phyloP scores from a whole-genome alignment of 2,888 invertebrate species.

The Acheta domesticus region DNA sequence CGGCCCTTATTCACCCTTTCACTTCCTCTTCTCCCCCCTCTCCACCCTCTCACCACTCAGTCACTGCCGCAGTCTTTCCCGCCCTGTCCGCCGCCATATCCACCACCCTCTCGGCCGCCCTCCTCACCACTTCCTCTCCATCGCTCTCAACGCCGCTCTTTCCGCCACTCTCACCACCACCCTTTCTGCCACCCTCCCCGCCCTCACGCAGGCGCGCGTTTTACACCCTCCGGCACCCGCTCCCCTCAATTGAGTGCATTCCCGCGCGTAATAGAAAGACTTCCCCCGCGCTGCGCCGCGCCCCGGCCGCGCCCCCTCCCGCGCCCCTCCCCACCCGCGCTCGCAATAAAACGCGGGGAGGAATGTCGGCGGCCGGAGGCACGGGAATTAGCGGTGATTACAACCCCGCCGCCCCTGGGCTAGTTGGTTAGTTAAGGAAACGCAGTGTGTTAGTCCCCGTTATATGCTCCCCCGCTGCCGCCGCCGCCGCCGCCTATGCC shows the following conservation, averaged over 20 bases:
- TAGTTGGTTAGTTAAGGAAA: conserved; percentile 9
- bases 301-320: neutral
- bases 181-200: neutral
- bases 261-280: conserved; percentile 2
- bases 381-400: neutral
- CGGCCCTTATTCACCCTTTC: no score
- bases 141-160: neutral
- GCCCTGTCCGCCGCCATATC: neutral
- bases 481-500: neutral
- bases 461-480: neutral
- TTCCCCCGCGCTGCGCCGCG: neutral
- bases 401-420: neutral
- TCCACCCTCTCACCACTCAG: neutral
- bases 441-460: conserved; percentile 18
- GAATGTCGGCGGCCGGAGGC: neutral
- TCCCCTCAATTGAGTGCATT: conserved; percentile 9
- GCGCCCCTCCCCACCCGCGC: neutral
- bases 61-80: no score
- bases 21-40: neutral
- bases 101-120: neutral
- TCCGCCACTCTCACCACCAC: neutral
- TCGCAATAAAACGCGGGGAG: conserved; percentile 3
- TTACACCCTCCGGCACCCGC: neutral
- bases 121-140: no score
- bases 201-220: neutral